A percentile compares a stretch with the other conserved stretches of the same genome.
Conservation (phyloP, 2,888 invertebrate species). For the Calliopum simillimum region DNA sequence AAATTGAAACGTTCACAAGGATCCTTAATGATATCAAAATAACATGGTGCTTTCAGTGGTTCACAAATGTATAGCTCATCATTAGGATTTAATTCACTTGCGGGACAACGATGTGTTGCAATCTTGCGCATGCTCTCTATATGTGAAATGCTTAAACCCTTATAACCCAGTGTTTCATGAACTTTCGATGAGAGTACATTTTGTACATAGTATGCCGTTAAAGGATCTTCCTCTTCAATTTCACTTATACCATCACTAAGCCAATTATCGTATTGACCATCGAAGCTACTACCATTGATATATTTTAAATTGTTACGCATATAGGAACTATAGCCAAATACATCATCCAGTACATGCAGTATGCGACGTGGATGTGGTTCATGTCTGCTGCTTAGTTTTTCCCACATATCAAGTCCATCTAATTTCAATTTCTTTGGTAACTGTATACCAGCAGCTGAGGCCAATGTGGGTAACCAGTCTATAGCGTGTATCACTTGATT, state of each 20-base stretch:
- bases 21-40: slow-evolving; percentile 70
- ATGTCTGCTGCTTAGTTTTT: slow-evolving; percentile 69
- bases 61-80: slow-evolving; percentile 52
- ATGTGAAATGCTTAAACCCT: slow-evolving; percentile 42
- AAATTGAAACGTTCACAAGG: slow-evolving; percentile 69
- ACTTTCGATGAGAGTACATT: slow-evolving; percentile 57
- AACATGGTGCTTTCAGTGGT: slow-evolving; percentile 64
- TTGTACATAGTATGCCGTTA: slow-evolving; percentile 52
- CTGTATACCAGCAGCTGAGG: slow-evolving; percentile 56
- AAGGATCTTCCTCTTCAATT: slow-evolving; percentile 52
- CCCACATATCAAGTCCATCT: slow-evolving; percentile 79
- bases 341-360: slow-evolving; percentile 79
- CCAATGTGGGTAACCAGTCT: slow-evolving; percentile 87
- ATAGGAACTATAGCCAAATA: slow-evolving; percentile 64
- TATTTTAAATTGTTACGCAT: slow-evolving; percentile 59
- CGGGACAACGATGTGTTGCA: slow-evolving; percentile 56
- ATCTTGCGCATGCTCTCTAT: slow-evolving; percentile 53
- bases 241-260: slow-evolving; percentile 54
- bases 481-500: slow-evolving; percentile 80
- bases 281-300: slow-evolving; percentile 59
- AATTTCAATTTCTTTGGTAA: slow-evolving; percentile 63
- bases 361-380: slow-evolving; percentile 53
- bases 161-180: slow-evolving; percentile 44
- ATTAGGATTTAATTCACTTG: slow-evolving; percentile 38
- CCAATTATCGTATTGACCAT: slow-evolving; percentile 58